Evolutionary conservation across 1,140 invertebrate species (phyloP).

Genomic region (Drosophila bocki): DNA sequence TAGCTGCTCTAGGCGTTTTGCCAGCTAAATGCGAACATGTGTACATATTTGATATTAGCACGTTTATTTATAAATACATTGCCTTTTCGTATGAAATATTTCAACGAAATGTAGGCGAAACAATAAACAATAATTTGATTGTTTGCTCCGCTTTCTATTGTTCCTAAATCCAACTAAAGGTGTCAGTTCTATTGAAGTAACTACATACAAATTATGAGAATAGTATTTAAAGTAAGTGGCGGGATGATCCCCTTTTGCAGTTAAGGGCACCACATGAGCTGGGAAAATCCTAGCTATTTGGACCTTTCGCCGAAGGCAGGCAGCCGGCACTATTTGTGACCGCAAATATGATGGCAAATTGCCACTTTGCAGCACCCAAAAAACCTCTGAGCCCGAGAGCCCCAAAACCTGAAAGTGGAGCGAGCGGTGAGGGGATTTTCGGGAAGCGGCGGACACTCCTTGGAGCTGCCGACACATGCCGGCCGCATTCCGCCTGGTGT

Average conservation of each 20-base stretch:
- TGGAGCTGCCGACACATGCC: slow-evolving; percentile 41
- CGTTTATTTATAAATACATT: not conserved
- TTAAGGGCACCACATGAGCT: not conserved
- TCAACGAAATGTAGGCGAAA: not conserved
- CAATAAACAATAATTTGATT: not conserved
- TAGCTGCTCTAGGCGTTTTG: not conserved
- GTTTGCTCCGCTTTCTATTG: not conserved
- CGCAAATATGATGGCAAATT: slow-evolving; percentile 71
- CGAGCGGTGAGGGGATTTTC: not conserved
- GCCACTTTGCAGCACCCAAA: slow-evolving; percentile 52
- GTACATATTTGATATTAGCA: not conserved
- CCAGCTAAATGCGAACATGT: not conserved
- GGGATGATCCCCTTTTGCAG: not conserved
- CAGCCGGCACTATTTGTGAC: slow-evolving; percentile 23
- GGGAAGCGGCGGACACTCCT: slow-evolving; percentile 12
- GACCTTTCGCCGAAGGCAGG: slow-evolving; percentile 5
- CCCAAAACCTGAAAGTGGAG: slow-evolving; percentile 9
- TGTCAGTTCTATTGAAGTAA: not conserved
- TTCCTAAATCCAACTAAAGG: no score
- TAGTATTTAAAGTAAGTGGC: slow-evolving; percentile 7
- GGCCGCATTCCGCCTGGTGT: slow-evolving; percentile 29
- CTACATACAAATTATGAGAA: not conserved
- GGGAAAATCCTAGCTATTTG: slow-evolving; percentile 17
- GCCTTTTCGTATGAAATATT: not conserved
- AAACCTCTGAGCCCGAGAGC: slow-evolving; percentile 26